Percentiles rank a stretch among this genome's conserved stretches.
Evolutionary conservation across 2,797 vertebrate species (phyloP).

Genomic region (Anas georgica): DNA sequence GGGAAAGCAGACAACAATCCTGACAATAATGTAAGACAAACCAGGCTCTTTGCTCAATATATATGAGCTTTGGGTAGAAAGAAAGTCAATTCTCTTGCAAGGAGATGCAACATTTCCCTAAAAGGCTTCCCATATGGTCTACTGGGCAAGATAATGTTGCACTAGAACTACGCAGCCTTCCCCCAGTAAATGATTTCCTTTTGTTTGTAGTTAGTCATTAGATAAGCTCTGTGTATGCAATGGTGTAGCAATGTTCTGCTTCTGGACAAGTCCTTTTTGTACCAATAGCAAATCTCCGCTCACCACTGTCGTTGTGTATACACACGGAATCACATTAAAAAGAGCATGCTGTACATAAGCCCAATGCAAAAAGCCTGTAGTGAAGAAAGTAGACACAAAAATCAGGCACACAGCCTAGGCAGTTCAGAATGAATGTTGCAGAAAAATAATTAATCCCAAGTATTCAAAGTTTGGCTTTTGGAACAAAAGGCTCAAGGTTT

Average conservation of each 20-base stretch:
- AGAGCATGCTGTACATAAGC: background rate
- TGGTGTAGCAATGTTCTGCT: background rate
- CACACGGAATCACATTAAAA: background rate
- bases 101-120: background rate
- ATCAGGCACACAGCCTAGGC: rapidly evolving
- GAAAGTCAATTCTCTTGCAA: background rate
- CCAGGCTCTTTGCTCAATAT: background rate
- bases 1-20: background rate
- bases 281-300: background rate
- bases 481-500: background rate
- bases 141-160: background rate
- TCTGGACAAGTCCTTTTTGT: background rate
- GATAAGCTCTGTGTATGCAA: too few species aligned
- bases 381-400: background rate
- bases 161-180: background rate
- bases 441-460: background rate
- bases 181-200: background rate
- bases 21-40: background rate
- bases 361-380: background rate
- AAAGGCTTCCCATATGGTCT: background rate
- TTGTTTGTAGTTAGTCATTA: background rate
- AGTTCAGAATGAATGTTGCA: background rate
- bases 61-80: background rate
- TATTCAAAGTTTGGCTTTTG: background rate
- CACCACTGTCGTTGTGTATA: background rate